Percentiles rank a stretch among this genome's conserved stretches.
phyloP scores from a whole-genome alignment of 2,888 invertebrate genomes.

The Macrosoma leucophasiata region DNA sequence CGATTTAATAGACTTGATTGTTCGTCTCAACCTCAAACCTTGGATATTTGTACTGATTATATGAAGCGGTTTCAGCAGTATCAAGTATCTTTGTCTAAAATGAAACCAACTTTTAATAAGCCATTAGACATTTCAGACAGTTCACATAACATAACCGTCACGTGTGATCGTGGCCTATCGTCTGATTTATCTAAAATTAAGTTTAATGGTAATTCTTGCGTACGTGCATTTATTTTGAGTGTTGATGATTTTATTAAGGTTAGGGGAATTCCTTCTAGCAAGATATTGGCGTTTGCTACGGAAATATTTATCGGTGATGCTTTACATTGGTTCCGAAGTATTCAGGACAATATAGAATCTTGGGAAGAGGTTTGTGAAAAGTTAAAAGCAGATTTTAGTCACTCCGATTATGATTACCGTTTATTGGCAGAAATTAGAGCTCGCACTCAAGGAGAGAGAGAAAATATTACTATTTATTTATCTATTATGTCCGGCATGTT shows the following conservation, averaged over 20 bases:
- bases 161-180: conserved; percentile 2
- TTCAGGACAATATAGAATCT: conserved; percentile 4
- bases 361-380: conserved; percentile 13
- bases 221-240: conserved; percentile 13
- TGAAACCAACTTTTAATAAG: background rate
- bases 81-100: too few species aligned
- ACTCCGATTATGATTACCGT: conserved; percentile 11
- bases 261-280: conserved; percentile 6
- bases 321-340: conserved; percentile 19
- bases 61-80: too few species aligned
- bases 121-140: conserved; percentile 17
- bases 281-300: conserved; percentile 12
- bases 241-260: conserved; percentile 10
- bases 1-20: conserved; percentile 15
- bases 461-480: conserved; percentile 22
- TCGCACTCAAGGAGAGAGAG: conserved; percentile 18
- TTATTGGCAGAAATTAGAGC: conserved; percentile 18
- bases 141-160: background rate
- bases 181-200: conserved; percentile 11
- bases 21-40: background rate
- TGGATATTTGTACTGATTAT: background rate
- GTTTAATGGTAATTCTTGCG: conserved; percentile 16
- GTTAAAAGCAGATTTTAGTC: conserved; percentile 15
- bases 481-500: conserved; percentile 21
- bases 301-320: conserved; percentile 18